Conservation (phyloP, 2,113 vertebrate species). For the Mirza zaza region DNA sequence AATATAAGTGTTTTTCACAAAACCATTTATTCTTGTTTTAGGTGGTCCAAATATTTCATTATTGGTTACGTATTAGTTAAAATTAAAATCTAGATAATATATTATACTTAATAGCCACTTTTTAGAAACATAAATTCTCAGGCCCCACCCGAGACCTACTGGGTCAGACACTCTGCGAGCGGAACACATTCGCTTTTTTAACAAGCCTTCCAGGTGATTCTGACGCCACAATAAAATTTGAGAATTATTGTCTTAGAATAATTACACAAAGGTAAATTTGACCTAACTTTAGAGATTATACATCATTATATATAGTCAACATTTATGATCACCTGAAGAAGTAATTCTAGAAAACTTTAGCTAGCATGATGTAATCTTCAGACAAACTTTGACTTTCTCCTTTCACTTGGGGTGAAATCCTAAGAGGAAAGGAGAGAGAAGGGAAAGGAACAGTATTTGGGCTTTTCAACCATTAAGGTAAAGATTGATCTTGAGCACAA, state of each 20-base stretch:
- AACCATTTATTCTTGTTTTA: not conserved
- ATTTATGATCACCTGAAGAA: not conserved
- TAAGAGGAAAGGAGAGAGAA: not conserved
- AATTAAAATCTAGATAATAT: no score
- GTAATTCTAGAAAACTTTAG: not conserved
- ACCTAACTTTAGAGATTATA: not conserved
- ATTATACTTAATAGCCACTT: no score
- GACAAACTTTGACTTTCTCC: not conserved
- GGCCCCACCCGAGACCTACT: not conserved
- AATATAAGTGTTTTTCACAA: not conserved
- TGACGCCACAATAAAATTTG: not conserved
- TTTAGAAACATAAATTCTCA: not conserved
- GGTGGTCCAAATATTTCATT: constrained; percentile 36
- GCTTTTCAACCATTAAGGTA: not conserved
- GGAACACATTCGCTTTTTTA: not conserved
- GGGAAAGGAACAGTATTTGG: not conserved
- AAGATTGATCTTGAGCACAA: not conserved
- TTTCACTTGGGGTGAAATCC: not conserved
- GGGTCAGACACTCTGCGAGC: not conserved
- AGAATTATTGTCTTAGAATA: not conserved
- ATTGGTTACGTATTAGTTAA: not conserved
- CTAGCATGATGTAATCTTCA: not conserved
- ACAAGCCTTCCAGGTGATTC: not conserved
- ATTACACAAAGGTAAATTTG: not conserved
- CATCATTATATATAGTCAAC: not conserved